Conservation (phyloP, 2,888 invertebrate species). For the Acronicta aceris region DNA sequence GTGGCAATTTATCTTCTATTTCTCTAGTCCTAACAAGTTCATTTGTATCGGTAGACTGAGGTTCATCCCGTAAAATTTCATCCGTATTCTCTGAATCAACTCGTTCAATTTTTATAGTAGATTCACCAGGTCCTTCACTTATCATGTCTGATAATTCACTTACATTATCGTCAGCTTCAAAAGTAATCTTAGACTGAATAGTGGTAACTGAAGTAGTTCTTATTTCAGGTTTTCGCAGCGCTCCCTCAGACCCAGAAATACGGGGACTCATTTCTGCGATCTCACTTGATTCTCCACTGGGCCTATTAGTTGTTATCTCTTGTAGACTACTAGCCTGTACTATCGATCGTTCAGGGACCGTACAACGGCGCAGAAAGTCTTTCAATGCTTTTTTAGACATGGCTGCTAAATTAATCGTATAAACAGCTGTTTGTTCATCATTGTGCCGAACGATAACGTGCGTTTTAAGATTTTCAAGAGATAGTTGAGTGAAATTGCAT, state of each 20-base stretch:
- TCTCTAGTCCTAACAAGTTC: slow-evolving; percentile 13
- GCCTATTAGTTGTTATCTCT: slow-evolving; percentile 55
- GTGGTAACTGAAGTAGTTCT: slow-evolving; percentile 29
- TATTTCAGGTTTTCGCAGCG: slow-evolving; percentile 12
- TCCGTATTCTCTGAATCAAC: slow-evolving; percentile 45
- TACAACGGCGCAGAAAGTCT: slow-evolving; percentile 55
- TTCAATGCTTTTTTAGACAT: slow-evolving; percentile 70
- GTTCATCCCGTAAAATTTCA: slow-evolving; percentile 35
- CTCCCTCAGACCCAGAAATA: slow-evolving; percentile 38
- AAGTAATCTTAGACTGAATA: slow-evolving; percentile 76
- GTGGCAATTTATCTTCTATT: slow-evolving; percentile 10
- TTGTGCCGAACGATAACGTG: slow-evolving; percentile 90
- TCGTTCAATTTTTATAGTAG: slow-evolving; percentile 46
- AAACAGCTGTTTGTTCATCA: slow-evolving; percentile 82
- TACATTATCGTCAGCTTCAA: slow-evolving; percentile 71
- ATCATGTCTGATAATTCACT: slow-evolving; percentile 44
- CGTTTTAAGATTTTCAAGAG: slow-evolving; percentile 88
- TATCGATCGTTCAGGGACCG: slow-evolving; percentile 53
- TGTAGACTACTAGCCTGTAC: slow-evolving; percentile 68
- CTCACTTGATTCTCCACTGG: slow-evolving; percentile 64
- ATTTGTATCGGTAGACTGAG: slow-evolving; percentile 15
- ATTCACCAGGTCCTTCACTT: slow-evolving; percentile 40
- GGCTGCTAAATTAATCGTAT: slow-evolving; percentile 76
- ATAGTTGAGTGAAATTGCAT: slow-evolving; percentile 93
- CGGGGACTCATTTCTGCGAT: slow-evolving; percentile 52